Conservation (phyloP, 2,797 vertebrate species). For the Pogonophryne albipinna region DNA sequence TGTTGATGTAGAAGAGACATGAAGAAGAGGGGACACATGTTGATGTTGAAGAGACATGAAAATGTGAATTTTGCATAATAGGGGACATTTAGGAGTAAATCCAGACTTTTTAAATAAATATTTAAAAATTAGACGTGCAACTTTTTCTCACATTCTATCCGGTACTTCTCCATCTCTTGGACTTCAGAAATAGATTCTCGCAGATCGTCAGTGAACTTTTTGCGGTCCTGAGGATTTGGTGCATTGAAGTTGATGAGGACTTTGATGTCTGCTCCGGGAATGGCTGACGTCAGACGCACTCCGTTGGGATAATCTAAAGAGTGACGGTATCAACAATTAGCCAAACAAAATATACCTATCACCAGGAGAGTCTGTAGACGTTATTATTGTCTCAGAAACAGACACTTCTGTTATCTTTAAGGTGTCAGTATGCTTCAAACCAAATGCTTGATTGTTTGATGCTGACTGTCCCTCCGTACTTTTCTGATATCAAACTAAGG, state of each 20-base stretch:
- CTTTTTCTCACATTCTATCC: constrained; percentile 93
- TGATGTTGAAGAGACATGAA: not conserved
- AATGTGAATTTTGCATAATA: not conserved
- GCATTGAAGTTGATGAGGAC: constrained; percentile 98
- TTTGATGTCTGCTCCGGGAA: constrained; percentile 95
- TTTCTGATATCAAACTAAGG: too few relatives aligned
- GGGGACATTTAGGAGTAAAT: not conserved
- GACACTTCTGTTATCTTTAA: not conserved
- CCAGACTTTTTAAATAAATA: not conserved
- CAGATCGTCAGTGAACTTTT: constrained; percentile 96
- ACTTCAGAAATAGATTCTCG: constrained; percentile 96
- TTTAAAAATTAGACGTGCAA: not conserved
- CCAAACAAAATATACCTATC: not conserved
- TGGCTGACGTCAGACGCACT: constrained; percentile 93
- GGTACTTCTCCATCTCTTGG: constrained; percentile 99
- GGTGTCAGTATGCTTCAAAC: too few relatives aligned
- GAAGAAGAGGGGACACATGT: too few relatives aligned
- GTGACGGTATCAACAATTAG: constrained; percentile 3
- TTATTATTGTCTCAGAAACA: not conserved
- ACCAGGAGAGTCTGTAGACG: not conserved
- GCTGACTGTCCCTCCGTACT: too few relatives aligned
- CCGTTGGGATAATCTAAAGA: constrained; percentile 95
- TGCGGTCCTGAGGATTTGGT: constrained; percentile 97
- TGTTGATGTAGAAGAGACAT: too few relatives aligned
- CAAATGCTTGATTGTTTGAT: too few relatives aligned